Evolutionary conservation across 2,797 vertebrate genomes (phyloP), one percentile per base, ranked within the genome.

Genomic region (Prunella strophiata): DNA sequence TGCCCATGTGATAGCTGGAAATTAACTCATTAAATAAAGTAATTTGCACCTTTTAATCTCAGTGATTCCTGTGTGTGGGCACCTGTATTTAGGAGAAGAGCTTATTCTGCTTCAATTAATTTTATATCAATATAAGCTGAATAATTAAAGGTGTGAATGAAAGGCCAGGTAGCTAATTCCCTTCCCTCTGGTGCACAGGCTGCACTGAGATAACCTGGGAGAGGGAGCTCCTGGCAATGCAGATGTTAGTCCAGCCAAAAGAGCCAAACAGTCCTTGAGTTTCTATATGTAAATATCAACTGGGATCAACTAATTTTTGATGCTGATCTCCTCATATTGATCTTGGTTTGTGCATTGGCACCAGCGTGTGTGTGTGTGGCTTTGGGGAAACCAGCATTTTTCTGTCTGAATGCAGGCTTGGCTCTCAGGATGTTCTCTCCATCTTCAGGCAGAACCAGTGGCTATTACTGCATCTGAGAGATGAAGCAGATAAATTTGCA

Each of bases 91-190:
- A 58, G 58, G 54, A 75, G 75, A 78, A 85, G 84, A 94, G n/a
- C 57, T 93, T 91, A 74, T 85, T 89, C 75, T 83, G 61, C 75
- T 85, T 93, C 93, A 85, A 50, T 95, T 93, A 94, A 66, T 52
- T 83, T 92, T 80, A 29, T 95, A 80, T 85, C 72, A 72, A 51
- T 65, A 77, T 75, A 92, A 91, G 52, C 36, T 91, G 89, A 92
- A 85, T 95, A 96, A 94, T 94, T 95, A 72, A 80, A 96, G 75
- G 68, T 94, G 78, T 85, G 68, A 89, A 57, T 74, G 70, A 61
- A 79, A 88, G 79, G 78, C 34, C 40, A 13, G 70, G 23, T 61
- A 65, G 51, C 79, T 93, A 52, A 75, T 93, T 88, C 61, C 57
- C 38, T 93, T 91, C 54, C 32, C 61, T 77, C 75, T 63, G n/a